phyloP scores from a whole-genome alignment of 2,797 vertebrate species.

The Halcyon leucocephala region DNA sequence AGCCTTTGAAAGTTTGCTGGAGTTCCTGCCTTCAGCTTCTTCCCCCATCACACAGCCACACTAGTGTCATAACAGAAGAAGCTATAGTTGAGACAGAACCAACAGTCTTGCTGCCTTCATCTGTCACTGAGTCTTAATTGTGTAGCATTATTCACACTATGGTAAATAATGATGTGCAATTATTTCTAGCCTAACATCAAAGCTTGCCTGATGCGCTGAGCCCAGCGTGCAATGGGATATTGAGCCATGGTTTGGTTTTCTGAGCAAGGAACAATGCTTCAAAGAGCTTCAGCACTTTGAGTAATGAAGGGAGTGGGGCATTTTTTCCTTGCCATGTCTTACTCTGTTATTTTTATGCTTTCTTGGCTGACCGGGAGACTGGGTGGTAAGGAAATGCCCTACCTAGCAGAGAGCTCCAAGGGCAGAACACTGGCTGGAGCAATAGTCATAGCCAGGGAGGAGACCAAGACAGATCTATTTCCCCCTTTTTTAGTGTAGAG shows the following conservation, averaged over 20 bases:
- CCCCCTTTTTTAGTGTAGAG: neutral
- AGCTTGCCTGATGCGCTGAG: neutral
- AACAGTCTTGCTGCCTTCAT: neutral
- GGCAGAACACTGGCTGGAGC: neutral
- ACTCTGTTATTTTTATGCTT: neutral
- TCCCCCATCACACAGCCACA: neutral
- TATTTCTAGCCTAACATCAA: constrained; percentile 3
- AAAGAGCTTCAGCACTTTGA: neutral
- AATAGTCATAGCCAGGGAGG: neutral
- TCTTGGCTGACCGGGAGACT: neutral
- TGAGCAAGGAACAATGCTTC: neutral
- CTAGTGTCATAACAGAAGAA: neutral
- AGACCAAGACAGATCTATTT: neutral
- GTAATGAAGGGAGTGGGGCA: neutral
- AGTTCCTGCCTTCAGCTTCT: neutral
- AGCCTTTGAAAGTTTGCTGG: neutral
- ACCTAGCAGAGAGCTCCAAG: neutral
- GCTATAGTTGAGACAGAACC: neutral
- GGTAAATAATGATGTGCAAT: neutral
- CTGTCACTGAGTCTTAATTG: neutral
- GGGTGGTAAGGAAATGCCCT: neutral
- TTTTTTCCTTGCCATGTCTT: neutral
- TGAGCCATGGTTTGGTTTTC: neutral
- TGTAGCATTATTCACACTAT: neutral
- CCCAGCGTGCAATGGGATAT: neutral